These are phyloP conservation scores for Dasyprocta punctata DNA, from an alignment of 2,113 vertebrate genomes.

Conservation along the genomic window DNA sequence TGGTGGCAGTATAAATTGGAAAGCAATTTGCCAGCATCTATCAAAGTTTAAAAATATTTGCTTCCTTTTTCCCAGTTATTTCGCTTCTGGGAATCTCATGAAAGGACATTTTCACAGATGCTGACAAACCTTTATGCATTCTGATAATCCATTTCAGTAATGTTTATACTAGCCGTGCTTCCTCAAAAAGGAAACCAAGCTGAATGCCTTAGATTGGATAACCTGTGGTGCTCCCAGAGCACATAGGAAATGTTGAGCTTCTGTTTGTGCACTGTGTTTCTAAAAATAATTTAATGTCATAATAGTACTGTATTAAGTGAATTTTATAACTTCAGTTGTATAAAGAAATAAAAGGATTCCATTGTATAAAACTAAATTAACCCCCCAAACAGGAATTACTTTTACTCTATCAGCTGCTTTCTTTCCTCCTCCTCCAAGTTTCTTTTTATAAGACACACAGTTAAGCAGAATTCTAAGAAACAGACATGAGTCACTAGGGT, in stretches of 20 bases:
- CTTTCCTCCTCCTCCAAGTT: fast-evolving
- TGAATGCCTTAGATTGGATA: not conserved
- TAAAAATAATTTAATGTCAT: not conserved
- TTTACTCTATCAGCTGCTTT: not conserved
- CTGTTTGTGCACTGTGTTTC: not conserved
- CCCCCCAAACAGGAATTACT: not conserved
- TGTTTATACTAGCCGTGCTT: not conserved
- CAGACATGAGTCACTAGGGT: not conserved
- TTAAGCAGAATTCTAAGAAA: not conserved
- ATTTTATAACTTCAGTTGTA: not conserved
- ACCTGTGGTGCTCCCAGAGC: not conserved
- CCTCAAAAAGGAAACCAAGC: not conserved
- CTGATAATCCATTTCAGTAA: not conserved
- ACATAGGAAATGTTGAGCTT: not conserved
- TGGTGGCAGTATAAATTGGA: not conserved
- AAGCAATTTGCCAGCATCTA: not conserved
- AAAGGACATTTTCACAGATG: conserved; percentile 19
- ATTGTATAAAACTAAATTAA: not conserved
- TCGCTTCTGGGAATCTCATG: not conserved
- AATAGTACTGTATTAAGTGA: not conserved
- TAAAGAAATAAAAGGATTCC: not conserved
- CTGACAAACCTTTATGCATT: not conserved
- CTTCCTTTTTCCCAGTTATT: not conserved
- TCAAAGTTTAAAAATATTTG: conserved; percentile 37
- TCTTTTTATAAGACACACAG: not conserved